phyloP scores from a whole-genome alignment of 2,113 vertebrate genomes.

The Pseudolaguvia tuberculata region DNA sequence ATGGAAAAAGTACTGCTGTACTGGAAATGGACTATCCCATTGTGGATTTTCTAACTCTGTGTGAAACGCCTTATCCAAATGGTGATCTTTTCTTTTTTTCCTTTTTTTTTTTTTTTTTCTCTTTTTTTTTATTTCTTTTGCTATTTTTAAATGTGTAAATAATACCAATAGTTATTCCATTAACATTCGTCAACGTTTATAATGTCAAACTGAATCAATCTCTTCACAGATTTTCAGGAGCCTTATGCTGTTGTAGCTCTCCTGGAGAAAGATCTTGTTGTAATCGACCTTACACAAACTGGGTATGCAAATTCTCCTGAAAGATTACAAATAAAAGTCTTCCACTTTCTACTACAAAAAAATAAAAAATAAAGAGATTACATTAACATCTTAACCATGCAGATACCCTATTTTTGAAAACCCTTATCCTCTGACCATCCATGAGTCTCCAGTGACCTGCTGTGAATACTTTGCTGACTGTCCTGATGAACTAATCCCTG shows the following conservation, averaged over 20 bases:
- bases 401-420: slow-evolving; percentile 74
- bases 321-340: neutral
- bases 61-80: slow-evolving; percentile 96
- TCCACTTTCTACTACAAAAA: neutral
- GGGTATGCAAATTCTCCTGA: slow-evolving; percentile 72
- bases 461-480: slow-evolving; percentile 97
- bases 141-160: too few species aligned
- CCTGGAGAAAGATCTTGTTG: slow-evolving; percentile 92
- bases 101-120: neutral
- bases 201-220: neutral
- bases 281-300: slow-evolving; percentile 96
- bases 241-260: slow-evolving; percentile 96
- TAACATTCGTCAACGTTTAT: neutral
- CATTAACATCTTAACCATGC: slow-evolving; percentile 18
- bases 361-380: too few species aligned
- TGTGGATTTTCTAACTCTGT: slow-evolving; percentile 94
- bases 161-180: neutral
- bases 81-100: slow-evolving; percentile 68
- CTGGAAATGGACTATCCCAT: slow-evolving; percentile 98
- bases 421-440: slow-evolving; percentile 68
- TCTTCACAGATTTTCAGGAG: slow-evolving; percentile 86
- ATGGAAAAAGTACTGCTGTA: slow-evolving; percentile 93
- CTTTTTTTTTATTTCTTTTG: neutral
- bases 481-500: slow-evolving; percentile 91
- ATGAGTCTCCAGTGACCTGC: slow-evolving; percentile 81